Evolutionary conservation across 1,140 invertebrate species (phyloP), one percentile per base, ranked within the genome.

Genomic region (Drosophila mauritiana): DNA sequence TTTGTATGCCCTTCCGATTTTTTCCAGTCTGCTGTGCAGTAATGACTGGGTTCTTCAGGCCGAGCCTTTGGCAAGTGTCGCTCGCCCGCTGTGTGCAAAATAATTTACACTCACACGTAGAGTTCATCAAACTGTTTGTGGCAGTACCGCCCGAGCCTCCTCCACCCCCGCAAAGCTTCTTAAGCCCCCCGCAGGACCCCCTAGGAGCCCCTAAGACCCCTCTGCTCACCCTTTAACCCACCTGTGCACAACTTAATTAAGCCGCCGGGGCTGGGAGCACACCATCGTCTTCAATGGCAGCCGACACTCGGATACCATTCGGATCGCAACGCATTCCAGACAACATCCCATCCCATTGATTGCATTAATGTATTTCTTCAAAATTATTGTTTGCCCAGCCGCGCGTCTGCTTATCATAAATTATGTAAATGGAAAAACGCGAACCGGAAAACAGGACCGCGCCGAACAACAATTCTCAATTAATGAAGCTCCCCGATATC

Each of bases 361-460:
- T 90, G 77, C 88, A 90, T 90, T 90, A 90, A 90, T 90, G 86
- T 90, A 90, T 86, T 90, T 86, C 86, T 90, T 90, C 88, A 90
- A 90, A 90, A 90, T 90, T 90, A 90, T 90, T 90, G 88, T 90
- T 90, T 86, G 88, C 88, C 77, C 88, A 90, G 80, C 68, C 65
- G 79, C 85, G 85, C 85, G 84, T 80, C 88, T 90, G 88, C 88
- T 90, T 90, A 90, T 90, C 88, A 90, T 90, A 90, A 90, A 90
- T 90, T 90, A 90, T 90, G 88, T 90, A 90, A 90, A 90, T 90
- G 88, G 88, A 90, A 90, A 88, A 90, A 89, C 84, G 84, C 80
- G 73, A 90, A 89, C 77, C 88, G 73, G 86, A 90, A 90, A 90
- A 86, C 78, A 84, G 88, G 73, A 86, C 65, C 62, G 62, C 69